Conservation (phyloP, 2,797 vertebrate species). For the Paedocypris micromegethes region DNA sequence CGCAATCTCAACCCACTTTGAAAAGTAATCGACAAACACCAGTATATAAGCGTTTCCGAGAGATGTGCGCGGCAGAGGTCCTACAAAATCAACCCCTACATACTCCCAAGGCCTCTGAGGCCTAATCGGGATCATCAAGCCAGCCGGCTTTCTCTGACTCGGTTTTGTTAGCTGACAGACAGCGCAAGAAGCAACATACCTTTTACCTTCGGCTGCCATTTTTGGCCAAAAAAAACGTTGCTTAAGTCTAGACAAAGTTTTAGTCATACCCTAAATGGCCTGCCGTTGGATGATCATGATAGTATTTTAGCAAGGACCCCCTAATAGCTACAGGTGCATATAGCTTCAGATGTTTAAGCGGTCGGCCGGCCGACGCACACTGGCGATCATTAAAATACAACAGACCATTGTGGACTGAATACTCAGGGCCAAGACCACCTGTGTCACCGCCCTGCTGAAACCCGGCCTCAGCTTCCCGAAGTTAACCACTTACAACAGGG, state of each 20-base stretch:
- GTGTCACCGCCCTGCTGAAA: not conserved
- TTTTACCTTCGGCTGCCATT: not conserved
- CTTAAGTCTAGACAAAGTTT: not conserved
- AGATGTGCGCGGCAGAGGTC: not conserved
- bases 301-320: not conserved
- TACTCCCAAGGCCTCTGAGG: slow-evolving; percentile 15
- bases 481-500: not conserved
- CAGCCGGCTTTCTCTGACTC: slow-evolving; percentile 2
- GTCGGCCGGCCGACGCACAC: not conserved
- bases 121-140: not conserved
- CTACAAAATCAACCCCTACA: slow-evolving; percentile 19
- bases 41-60: slow-evolving; percentile 3
- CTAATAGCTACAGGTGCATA: not conserved
- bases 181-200: not conserved
- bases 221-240: not conserved
- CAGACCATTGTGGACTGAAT: not conserved
- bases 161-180: slow-evolving; percentile 6
- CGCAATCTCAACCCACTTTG: slow-evolving; percentile 30
- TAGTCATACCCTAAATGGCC: not conserved
- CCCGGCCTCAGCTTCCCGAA: not conserved
- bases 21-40: slow-evolving; percentile 19
- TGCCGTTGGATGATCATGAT: not conserved
- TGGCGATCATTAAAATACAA: not conserved
- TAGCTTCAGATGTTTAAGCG: not conserved
- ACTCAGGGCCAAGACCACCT: not conserved